Percentiles rank a stretch among this genome's conserved stretches.
phyloP scores from a whole-genome alignment of 2,797 vertebrate genomes.

The Spondyliosoma cantharus region DNA sequence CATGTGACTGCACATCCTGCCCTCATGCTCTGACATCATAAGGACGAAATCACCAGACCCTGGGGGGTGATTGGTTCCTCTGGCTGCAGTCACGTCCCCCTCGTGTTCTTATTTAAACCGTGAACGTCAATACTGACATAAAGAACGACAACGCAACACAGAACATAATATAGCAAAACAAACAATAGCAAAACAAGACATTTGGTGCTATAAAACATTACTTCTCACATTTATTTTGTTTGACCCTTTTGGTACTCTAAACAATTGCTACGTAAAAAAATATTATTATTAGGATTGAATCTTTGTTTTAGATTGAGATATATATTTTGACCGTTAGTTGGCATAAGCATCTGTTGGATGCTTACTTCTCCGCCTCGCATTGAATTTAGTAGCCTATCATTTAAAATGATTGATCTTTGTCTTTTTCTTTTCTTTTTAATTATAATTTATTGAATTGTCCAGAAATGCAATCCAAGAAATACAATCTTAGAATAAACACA shows the following conservation, averaged over 20 bases:
- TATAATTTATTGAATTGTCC: conserved; percentile 66
- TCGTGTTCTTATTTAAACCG: conserved; percentile 55
- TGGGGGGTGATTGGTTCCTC: conserved; percentile 63
- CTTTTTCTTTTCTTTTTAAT: conserved; percentile 62
- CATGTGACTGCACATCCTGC: conserved; percentile 84
- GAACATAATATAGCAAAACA: conserved; percentile 23
- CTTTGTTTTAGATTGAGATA: conserved; percentile 46
- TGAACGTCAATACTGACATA: conserved; percentile 48
- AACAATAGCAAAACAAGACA: conserved; percentile 41
- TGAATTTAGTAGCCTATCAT: conserved; percentile 58
- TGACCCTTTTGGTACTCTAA: conserved; percentile 44
- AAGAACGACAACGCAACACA: conserved; percentile 45
- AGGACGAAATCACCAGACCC: conserved; percentile 68
- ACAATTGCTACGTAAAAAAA: conserved; percentile 32
- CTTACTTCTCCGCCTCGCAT: conserved; percentile 54
- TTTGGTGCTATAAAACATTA: conserved; percentile 51
- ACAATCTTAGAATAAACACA: conserved; percentile 30
- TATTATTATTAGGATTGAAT: conserved; percentile 36
- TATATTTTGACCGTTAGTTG: conserved; percentile 51
- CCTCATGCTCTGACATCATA: conserved; percentile 77
- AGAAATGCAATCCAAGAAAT: conserved; percentile 33
- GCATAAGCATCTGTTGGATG: conserved; percentile 42
- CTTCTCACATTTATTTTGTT: conserved; percentile 33
- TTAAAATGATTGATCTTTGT: conserved; percentile 57
- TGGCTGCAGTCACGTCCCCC: conserved; percentile 76